Conservation (phyloP, 2,888 invertebrate species). For the Scrobipalpa costella region DNA sequence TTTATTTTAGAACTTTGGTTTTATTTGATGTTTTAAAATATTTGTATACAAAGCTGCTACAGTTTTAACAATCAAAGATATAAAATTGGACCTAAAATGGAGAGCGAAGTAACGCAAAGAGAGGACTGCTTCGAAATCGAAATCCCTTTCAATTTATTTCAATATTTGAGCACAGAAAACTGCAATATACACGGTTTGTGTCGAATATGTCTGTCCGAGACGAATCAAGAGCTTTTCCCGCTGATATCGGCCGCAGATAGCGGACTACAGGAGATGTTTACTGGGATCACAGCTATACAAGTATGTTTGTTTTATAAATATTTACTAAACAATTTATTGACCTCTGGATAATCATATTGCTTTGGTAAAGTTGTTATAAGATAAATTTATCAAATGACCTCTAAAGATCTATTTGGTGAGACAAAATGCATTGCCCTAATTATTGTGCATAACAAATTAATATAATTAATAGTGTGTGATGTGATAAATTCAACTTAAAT, state of each 20-base stretch:
- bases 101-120: background rate
- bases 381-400: background rate
- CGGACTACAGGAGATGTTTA: conserved; percentile 57
- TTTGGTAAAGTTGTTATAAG: background rate
- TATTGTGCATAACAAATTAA: too few relatives aligned
- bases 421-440: too few relatives aligned
- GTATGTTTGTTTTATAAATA: conserved; percentile 45
- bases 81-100: conserved; percentile 2
- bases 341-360: background rate
- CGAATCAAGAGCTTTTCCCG: conserved; percentile 54
- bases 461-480: too few relatives aligned
- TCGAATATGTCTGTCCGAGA: conserved; percentile 68
- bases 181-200: conserved; percentile 61
- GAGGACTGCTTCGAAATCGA: conserved; percentile 45
- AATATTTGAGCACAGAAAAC: conserved; percentile 45
- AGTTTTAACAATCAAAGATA: background rate
- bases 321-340: background rate
- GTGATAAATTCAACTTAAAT: too few relatives aligned
- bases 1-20: background rate
- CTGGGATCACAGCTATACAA: conserved; percentile 56
- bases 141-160: conserved; percentile 46
- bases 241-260: conserved; percentile 52
- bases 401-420: background rate
- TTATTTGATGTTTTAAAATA: too few relatives aligned
- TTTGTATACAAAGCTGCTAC: background rate